phyloP scores from a whole-genome alignment of 2,888 invertebrate species.

The Aproaerema taeniolella region DNA sequence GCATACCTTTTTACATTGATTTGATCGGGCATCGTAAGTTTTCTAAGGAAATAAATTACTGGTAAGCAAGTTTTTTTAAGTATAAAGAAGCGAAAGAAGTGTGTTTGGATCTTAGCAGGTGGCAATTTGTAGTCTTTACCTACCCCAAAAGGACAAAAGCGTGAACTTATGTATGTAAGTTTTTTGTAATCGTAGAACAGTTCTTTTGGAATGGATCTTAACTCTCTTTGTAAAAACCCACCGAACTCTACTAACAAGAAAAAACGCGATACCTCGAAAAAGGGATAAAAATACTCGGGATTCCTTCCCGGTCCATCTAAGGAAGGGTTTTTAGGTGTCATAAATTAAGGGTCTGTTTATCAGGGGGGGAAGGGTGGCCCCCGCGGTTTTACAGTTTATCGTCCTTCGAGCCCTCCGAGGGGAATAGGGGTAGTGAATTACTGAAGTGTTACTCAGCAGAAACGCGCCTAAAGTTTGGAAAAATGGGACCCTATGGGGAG shows the following conservation, averaged over 20 bases:
- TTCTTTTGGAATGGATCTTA: no score
- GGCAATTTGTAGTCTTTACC: no score
- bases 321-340: constrained; percentile 63
- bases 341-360: constrained; percentile 74
- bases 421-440: constrained; percentile 58
- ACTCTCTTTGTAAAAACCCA: no score
- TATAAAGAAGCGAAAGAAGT: no score
- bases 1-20: no score
- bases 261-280: constrained; percentile 2
- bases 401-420: constrained; percentile 55
- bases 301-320: constrained; percentile 37
- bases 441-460: constrained; percentile 60
- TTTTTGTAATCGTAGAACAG: no score
- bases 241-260: constrained; percentile 4
- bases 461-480: constrained; percentile 46
- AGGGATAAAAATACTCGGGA: constrained; percentile 19
- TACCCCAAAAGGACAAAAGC: no score
- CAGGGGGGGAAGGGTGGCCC: constrained; percentile 59
- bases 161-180: no score
- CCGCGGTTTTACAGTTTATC: constrained; percentile 73
- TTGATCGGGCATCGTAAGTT: no score
- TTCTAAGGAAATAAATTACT: no score
- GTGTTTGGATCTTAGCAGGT: no score
- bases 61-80: no score
- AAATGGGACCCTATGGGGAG: constrained; percentile 12